Evolutionary conservation across 2,113 vertebrate species (phyloP).

Genomic region (Chloropsis cyanopogon): DNA sequence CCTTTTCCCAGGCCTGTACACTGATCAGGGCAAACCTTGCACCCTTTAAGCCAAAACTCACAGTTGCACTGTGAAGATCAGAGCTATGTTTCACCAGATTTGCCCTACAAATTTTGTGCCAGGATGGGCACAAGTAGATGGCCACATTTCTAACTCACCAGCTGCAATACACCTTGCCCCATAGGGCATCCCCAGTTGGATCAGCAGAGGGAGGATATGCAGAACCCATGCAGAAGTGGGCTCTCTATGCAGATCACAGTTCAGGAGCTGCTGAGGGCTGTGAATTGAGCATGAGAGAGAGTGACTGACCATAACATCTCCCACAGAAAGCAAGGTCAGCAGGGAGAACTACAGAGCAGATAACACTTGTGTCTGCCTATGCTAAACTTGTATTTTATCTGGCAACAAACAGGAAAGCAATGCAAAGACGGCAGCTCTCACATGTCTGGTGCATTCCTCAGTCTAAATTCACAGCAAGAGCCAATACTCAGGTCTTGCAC

Average conservation of each 20-base stretch:
- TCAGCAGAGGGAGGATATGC: not conserved
- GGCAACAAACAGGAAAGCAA: not conserved
- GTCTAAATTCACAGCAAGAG: not conserved
- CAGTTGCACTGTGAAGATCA: not conserved
- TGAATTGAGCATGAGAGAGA: not conserved
- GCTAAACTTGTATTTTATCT: not conserved
- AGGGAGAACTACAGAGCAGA: not conserved
- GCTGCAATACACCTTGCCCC: fast-evolving
- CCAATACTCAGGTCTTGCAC: not conserved
- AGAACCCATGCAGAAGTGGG: not conserved
- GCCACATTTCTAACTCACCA: not conserved
- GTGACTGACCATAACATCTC: not conserved
- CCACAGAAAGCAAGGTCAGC: not conserved
- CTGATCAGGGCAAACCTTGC: not conserved
- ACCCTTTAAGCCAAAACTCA: not conserved
- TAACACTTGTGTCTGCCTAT: not conserved
- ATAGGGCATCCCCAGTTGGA: fast-evolving
- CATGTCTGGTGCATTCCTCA: not conserved
- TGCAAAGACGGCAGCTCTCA: not conserved
- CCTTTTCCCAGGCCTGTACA: fast-evolving
- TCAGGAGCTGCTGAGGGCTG: not conserved
- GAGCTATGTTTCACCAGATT: not conserved
- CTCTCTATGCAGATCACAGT: not conserved
- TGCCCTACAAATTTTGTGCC: not conserved
- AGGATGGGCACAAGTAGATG: not conserved